Base-by-base conservation (phyloP, 1,140 invertebrate genomes). In the Nebria ingens region DNA sequence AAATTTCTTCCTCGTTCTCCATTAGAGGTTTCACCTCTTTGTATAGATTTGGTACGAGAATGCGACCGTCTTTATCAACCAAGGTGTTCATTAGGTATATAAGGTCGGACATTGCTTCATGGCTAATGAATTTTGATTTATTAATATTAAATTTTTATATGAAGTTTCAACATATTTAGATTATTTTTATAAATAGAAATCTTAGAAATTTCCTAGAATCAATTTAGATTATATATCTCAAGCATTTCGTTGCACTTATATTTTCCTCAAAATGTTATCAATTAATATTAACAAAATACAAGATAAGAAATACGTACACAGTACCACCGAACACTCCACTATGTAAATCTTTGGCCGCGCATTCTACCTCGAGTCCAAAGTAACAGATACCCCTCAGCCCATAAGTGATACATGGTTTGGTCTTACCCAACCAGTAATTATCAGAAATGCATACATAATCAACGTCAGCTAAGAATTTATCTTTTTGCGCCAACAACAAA, bases 361-460 rank as follows among this genome's bases (percentile, higher is more conserved):
- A 94, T 66, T 85, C 80, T 19, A 99, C 79, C 75, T 98, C 92
- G 22, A 97, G 65, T 63, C 81, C 82, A 68, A 96, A 99, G 68
- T 97, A 98, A 66, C 86, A 92, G 40, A 98, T 80, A 13, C 97
- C 97, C 64, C 94, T 78, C 0, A 98, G 79, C 2, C 96, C 96
- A 76, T 98, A 98, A 1, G 95, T 98, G 38, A 99, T 81, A 69
- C 96, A 99, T 0, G 97, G 97, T 68, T 96, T 96, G 11, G 84
- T 88, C 29, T 87, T 98, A 4, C 96, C 96, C 17, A 99, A 71
- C 97, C 96, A 99, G 67, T 98, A 99, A 75, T 98, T 99, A 68
- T 99, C 97, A 40, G 94, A 97, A 65, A 99, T 98, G 69, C 94
- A 98, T 22, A 97, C 91, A 75, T 84, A 97, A 70, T 98, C 95